Evolutionary conservation across 2,797 vertebrate species (phyloP).

Genomic region (Xenops minutus): DNA sequence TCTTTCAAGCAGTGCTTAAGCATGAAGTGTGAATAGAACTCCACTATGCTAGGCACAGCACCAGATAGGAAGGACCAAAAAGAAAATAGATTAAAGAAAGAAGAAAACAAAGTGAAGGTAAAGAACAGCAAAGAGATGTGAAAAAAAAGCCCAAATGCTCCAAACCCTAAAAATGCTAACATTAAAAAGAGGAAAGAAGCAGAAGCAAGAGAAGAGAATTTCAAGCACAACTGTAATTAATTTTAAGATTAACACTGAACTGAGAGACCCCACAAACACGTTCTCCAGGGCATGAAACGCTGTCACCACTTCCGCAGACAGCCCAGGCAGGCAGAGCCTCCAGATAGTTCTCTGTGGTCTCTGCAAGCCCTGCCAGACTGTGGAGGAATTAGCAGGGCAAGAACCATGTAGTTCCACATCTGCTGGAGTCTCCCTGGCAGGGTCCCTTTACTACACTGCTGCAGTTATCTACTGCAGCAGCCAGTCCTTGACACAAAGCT

Average conservation of each 20-base stretch:
- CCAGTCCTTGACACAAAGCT: rapidly evolving
- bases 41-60: not conserved
- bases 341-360: rapidly evolving
- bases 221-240: not conserved
- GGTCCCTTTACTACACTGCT: not conserved
- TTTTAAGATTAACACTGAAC: not conserved
- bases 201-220: not conserved
- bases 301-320: not conserved
- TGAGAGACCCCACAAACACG: not conserved
- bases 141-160: rapidly evolving
- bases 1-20: not conserved
- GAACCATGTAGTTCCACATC: not conserved
- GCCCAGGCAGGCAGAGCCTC: not conserved
- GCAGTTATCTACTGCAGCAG: not conserved
- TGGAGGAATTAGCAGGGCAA: not conserved
- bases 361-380: not conserved
- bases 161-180: not conserved
- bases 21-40: not conserved
- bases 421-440: not conserved
- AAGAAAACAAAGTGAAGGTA: not conserved
- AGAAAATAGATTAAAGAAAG: not conserved
- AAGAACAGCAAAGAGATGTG: not conserved
- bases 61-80: not conserved
- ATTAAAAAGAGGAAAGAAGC: rapidly evolving
- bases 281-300: not conserved